Base-by-base conservation (phyloP, 2,888 invertebrate species). In the Acanthosoma haemorrhoidale region DNA sequence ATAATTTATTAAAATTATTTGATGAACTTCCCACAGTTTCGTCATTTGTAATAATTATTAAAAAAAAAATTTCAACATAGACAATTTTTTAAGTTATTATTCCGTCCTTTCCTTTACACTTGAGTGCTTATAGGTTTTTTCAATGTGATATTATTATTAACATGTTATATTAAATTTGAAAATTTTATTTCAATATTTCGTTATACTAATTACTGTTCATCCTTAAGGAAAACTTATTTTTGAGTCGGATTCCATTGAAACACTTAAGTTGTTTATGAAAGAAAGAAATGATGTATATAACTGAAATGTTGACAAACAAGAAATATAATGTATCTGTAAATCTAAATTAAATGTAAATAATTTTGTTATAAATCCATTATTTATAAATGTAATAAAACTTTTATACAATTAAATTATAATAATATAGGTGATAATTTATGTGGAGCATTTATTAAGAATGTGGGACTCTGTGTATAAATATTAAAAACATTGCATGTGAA, bases 271-370 rank as follows among this genome's bases (percentile, higher is more conserved):
- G 25, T n/a, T n/a, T n/a, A n/a, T n/a, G n/a, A n/a, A n/a, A n/a
- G n/a, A n/a, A n/a, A n/a, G n/a, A n/a, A 9, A 51, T 43, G 13
- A 21, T 51, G 21, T 51, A n/a, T n/a, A n/a, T n/a, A n/a, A 51
- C 25, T 51, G 25, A 25, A 51, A 25, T 51, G 51, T 51, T 25
- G 1, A 43, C 25, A 43, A 3, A 51, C n/a, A 25, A 51, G 51
- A n/a, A 51, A n/a, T n/a, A 25, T 51, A 11, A 51, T 51, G 51
- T 51, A 51, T 51, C 29, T 51, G 29, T 51, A 25, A 21, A 51
- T n/a, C n/a, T n/a, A n/a, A n/a, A n/a, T n/a, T n/a, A 43, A 51
- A 11, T 51, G 51, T 51, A 51, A 51, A 51, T 51, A 51, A 51
- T 25, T 25, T 51, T n/a, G 51, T 51, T 51, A 25, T 51, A n/a